Percentiles rank a stretch among this genome's conserved stretches.
These are phyloP conservation scores for Thalassophryne amazonica DNA, from an alignment of 2,797 vertebrate species.

Conservation along the genomic window DNA sequence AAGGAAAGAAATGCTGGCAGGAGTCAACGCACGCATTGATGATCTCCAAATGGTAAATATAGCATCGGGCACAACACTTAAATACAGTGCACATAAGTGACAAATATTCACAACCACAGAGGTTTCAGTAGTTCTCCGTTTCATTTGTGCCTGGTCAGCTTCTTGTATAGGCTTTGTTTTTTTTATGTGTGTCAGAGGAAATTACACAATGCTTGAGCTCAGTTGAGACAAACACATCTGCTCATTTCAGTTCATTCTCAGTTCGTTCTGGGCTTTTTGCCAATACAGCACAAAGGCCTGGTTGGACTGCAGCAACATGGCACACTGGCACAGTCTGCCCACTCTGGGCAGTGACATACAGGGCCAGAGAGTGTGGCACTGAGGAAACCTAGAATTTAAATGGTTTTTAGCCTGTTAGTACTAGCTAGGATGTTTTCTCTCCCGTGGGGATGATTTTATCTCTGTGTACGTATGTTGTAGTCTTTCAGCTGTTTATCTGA, in stretches of 20 bases:
- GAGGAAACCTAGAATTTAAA: too few relatives aligned
- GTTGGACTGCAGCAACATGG: too few relatives aligned
- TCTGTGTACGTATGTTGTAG: too few relatives aligned
- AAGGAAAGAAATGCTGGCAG: constrained; percentile 95
- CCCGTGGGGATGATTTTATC: too few relatives aligned
- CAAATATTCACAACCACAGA: not conserved
- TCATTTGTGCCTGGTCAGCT: not conserved
- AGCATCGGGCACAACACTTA: accelerated
- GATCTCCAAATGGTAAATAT: constrained; percentile 94
- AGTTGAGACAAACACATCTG: not conserved
- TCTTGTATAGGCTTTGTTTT: not conserved
- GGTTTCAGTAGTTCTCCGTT: not conserved
- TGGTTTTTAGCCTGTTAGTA: too few relatives aligned
- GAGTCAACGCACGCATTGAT: constrained; percentile 95
- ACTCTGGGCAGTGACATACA: too few relatives aligned
- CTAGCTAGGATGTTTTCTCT: too few relatives aligned
- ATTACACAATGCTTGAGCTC: not conserved
- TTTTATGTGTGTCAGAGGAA: not conserved
- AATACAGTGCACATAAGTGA: not conserved
- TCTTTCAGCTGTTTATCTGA: too few relatives aligned
- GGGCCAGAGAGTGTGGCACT: too few relatives aligned
- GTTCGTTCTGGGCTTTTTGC: too few relatives aligned
- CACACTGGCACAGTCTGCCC: too few relatives aligned
- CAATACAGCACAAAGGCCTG: too few relatives aligned
- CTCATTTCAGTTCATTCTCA: not conserved